Evolutionary conservation across 2,888 invertebrate genomes (phyloP), one percentile per base, ranked within the genome.

Genomic region (Rhingia campestris): DNA sequence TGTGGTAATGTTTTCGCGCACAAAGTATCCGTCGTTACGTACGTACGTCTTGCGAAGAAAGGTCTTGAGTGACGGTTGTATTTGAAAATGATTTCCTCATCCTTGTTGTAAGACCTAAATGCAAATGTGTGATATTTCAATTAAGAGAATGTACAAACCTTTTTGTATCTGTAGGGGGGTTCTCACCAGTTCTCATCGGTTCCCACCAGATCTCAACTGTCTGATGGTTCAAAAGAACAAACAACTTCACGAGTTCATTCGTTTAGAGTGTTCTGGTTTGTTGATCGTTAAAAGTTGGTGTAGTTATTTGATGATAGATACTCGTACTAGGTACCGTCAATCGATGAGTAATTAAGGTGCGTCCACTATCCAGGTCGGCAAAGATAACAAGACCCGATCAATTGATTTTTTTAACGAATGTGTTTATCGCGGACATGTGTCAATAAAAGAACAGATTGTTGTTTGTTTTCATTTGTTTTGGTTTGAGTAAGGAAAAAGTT

Each of bases 41-140:
- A 22, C 22, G 22, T 22, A 22, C 2, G 22, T 22, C 22, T 22
- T 22, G 22, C 41, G 45, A 53, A 32, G 14, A 66, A 51, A 51
- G 12, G 74, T 41, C 49, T 12, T 30, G 10, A 22, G 6, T 9
- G 35, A 10, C 22, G 12, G n/a, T 69, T 61, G 35, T 51, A 3
- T 39, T 41, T 22, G 6, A 22, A 59, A 54, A 39, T 56, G 7
- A 45, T 53, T 77, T 77, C 70, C 76, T 70, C 47, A 70, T 77
- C 63, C 54, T 47, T 39, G 59, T 30, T 6, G 33, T 12, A 10
- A 30, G 22, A 22, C 9, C 4, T 9, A 32, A 30, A 64, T 64
- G 53, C 66, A 53, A 66, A 53, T 64, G 12, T 33, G 41, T 66
- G 32, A 30, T 33, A 33, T 66, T 66, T 51, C 51, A 53, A 66